These are phyloP conservation scores for Xiphophorus maculatus DNA, from an alignment of 2,113 vertebrate species.

Conservation along the genomic window DNA sequence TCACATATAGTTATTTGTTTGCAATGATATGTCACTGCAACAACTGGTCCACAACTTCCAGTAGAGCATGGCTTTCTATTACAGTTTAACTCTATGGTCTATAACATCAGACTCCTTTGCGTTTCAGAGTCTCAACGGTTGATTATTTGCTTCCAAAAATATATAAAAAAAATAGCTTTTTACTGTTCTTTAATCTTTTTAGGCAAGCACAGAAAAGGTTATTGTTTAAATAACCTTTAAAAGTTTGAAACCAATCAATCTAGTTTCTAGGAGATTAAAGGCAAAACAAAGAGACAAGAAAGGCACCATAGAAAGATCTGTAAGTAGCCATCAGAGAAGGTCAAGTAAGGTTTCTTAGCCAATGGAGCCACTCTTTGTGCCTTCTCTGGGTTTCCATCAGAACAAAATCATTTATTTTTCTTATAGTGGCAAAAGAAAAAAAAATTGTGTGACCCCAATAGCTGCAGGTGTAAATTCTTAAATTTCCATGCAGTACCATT, in stretches of 20 bases:
- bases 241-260: neutral
- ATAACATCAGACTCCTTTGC: neutral
- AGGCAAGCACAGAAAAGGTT: neutral
- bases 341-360: conserved; percentile 2
- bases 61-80: neutral
- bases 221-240: neutral
- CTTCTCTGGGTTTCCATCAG: neutral
- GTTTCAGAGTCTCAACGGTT: neutral
- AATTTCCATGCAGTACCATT: neutral
- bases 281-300: neutral
- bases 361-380: neutral
- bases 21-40: neutral
- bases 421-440: neutral
- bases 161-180: neutral
- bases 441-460: neutral
- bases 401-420: neutral
- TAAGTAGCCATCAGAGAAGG: conserved; percentile 62
- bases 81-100: neutral
- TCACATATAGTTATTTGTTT: neutral
- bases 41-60: neutral
- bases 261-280: neutral
- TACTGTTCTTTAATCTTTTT: neutral
- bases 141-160: neutral
- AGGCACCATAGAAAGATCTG: neutral
- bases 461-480: neutral